Percentiles rank a stretch among this genome's conserved stretches.
Evolutionary conservation across 2,113 vertebrate species (phyloP).

Genomic region (Elanus axillaris): DNA sequence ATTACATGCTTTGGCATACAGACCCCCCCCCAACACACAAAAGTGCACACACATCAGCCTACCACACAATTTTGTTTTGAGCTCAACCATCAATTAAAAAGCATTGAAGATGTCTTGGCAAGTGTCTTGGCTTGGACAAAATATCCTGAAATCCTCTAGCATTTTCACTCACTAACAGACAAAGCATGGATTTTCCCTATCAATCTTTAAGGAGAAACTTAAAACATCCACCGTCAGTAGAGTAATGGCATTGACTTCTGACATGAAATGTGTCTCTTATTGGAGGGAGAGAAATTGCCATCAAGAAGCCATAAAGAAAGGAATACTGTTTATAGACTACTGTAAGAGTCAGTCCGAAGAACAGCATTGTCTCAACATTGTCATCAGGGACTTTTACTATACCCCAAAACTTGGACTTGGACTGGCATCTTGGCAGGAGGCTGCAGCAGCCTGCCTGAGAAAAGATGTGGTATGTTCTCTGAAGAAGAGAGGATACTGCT

Average conservation of each 20-base stretch:
- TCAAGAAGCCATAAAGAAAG: background rate
- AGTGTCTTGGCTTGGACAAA: background rate
- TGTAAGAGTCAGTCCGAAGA: too few relatives aligned
- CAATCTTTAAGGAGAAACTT: background rate
- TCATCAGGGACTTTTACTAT: too few relatives aligned
- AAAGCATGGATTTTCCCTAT: background rate
- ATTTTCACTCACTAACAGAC: background rate
- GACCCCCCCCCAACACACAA: background rate
- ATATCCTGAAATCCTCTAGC: background rate
- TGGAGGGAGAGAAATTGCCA: background rate
- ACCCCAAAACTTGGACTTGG: too few relatives aligned
- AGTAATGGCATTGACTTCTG: background rate
- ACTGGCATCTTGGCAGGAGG: too few relatives aligned
- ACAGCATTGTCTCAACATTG: too few relatives aligned
- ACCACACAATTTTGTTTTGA: background rate
- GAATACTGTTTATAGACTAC: background rate
- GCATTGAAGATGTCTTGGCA: background rate
- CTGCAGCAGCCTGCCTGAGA: too few relatives aligned
- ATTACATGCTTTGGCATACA: background rate
- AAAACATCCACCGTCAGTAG: background rate
- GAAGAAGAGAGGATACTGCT: too few relatives aligned
- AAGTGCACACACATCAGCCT: background rate
- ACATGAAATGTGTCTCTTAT: background rate
- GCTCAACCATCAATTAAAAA: background rate
- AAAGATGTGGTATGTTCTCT: too few relatives aligned